Conservation (phyloP, 2,797 vertebrate species). For the Lithobates pipiens region DNA sequence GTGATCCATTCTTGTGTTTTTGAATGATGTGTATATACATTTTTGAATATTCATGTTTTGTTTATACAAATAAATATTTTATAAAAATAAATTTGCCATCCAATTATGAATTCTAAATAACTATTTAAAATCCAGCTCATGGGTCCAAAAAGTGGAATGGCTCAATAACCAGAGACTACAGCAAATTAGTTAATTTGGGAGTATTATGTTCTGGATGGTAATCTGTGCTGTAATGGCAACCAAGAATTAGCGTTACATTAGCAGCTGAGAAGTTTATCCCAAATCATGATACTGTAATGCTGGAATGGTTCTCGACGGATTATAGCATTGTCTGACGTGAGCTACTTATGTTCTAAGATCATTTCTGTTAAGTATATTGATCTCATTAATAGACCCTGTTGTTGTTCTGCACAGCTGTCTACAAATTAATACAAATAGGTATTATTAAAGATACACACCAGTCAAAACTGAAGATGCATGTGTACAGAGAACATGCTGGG, state of each 20-base stretch:
- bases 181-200: constrained; percentile 39
- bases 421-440: neutral
- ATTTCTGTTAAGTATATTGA: neutral
- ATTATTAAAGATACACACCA: neutral
- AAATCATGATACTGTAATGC: constrained; percentile 19
- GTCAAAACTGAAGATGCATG: no score
- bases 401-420: neutral
- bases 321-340: neutral
- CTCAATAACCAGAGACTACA: constrained; percentile 29
- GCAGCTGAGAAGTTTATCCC: constrained; percentile 36
- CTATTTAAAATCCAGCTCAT: constrained; percentile 35
- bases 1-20: no score
- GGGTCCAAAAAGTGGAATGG: constrained; percentile 12
- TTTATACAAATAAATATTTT: no score
- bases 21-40: no score
- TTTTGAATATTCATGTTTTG: no score
- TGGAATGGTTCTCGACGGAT: neutral
- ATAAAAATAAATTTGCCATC: neutral
- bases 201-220: constrained; percentile 47
- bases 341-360: neutral
- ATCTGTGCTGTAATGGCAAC: constrained; percentile 41
- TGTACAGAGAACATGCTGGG: no score
- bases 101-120: neutral
- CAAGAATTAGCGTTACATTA: constrained; percentile 39
- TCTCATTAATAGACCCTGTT: neutral